These are phyloP conservation scores for Hozukius guyotensis DNA, from an alignment of 2,797 vertebrate species.

Conservation along the genomic window DNA sequence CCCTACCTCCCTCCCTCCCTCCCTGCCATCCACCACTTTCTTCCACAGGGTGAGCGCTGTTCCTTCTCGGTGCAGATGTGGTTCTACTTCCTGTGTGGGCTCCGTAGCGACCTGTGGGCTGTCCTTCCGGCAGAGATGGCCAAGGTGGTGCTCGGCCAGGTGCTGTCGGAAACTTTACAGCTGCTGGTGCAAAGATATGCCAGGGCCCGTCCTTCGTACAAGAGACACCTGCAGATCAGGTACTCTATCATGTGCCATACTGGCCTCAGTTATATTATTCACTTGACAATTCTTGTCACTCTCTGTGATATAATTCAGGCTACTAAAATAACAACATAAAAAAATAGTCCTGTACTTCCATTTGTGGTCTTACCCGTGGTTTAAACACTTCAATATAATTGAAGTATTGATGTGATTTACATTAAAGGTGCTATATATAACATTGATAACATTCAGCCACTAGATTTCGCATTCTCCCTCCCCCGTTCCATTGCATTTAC, in stretches of 20 bases:
- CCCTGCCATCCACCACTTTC: constrained; percentile 7
- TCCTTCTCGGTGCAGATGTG: constrained; percentile 99
- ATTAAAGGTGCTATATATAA: too few relatives aligned
- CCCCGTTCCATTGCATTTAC: too few relatives aligned
- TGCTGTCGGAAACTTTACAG: constrained; percentile 88
- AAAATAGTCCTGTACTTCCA: background rate
- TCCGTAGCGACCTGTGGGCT: constrained; percentile 92
- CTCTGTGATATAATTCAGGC: background rate
- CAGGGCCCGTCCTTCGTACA: constrained; percentile 87
- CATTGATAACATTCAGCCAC: too few relatives aligned
- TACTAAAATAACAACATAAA: background rate
- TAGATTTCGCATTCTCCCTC: too few relatives aligned
- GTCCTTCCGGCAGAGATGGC: constrained; percentile 85
- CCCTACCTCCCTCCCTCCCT: background rate
- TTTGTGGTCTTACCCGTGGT: background rate
- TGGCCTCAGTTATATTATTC: background rate
- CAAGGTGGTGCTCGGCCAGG: constrained; percentile 87
- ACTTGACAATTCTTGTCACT: background rate
- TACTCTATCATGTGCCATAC: constrained; percentile 64
- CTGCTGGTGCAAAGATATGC: constrained; percentile 90
- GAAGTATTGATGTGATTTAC: background rate
- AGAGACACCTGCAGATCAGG: constrained; percentile 93
- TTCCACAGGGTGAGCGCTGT: constrained; percentile 93
- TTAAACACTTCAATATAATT: background rate
- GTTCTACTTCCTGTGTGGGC: constrained; percentile 93